A percentile compares a stretch with the other conserved stretches of the same genome.
Conservation (phyloP, 2,888 invertebrate species). For the Cephus sareptanus region DNA sequence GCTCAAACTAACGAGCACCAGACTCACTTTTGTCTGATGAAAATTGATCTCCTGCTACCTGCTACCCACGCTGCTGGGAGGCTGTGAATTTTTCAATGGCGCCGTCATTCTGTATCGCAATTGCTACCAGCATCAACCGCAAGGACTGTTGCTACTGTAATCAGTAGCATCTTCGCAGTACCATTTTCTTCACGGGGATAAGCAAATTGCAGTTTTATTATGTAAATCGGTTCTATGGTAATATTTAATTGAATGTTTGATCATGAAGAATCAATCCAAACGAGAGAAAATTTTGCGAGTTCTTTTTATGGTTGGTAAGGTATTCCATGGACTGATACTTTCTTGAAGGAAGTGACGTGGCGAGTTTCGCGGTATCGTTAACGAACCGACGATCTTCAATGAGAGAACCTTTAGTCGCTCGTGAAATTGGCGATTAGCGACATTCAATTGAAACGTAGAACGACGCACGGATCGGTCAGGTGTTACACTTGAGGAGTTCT, state of each 20-base stretch:
- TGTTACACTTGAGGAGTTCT: constrained; percentile 21
- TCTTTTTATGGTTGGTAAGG: constrained; percentile 18
- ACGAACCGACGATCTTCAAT: neutral
- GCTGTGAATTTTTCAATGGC: constrained; percentile 26
- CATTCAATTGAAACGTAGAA: constrained; percentile 14
- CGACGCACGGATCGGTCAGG: constrained; percentile 14
- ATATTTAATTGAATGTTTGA: constrained; percentile 42
- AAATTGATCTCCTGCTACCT: constrained; percentile 39
- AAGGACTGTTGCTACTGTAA: neutral
- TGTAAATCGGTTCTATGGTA: constrained; percentile 42
- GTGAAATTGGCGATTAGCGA: constrained; percentile 8
- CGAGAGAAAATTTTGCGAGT: neutral
- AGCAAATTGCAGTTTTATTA: constrained; percentile 45
- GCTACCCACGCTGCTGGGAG: constrained; percentile 30
- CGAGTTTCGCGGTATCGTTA: too few relatives aligned
- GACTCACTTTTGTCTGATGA: constrained; percentile 41
- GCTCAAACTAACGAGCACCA: constrained; percentile 23
- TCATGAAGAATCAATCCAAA: neutral
- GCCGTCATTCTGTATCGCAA: constrained; percentile 15
- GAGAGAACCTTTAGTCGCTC: constrained; percentile 6
- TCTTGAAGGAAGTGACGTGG: too few relatives aligned
- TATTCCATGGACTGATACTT: constrained; percentile 10
- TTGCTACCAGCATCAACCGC: neutral
- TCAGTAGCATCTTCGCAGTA: neutral
- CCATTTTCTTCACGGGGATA: neutral